Conservation (phyloP, 2,888 invertebrate genomes). For the Dinocampus coccinellae region DNA sequence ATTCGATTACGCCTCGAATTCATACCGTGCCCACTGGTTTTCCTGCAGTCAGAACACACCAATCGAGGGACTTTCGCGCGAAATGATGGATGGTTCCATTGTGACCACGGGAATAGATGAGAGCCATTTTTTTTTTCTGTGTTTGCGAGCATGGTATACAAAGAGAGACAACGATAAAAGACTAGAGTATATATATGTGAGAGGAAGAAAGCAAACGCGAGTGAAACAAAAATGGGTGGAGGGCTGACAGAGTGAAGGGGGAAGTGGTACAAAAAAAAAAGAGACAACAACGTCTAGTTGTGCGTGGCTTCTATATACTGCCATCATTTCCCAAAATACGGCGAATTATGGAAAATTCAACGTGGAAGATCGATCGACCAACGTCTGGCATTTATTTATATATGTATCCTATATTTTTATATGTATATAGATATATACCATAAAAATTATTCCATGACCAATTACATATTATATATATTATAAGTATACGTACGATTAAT, state of each 20-base stretch:
- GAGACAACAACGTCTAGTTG: neutral
- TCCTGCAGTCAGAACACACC: conserved; percentile 32
- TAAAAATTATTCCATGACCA: too few species aligned
- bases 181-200: neutral
- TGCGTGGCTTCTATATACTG: conserved; percentile 21
- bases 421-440: too few species aligned
- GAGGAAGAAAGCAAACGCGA: neutral
- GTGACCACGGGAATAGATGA: conserved; percentile 50
- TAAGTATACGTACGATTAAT: too few species aligned
- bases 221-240: neutral
- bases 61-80: conserved; percentile 54
- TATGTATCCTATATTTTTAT: neutral
- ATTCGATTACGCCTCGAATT: conserved; percentile 6
- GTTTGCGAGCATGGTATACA: neutral
- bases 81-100: conserved; percentile 70
- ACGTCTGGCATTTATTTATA: conserved; percentile 3
- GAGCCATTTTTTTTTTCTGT: conserved; percentile 23
- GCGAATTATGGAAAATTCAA: conserved; percentile 65
- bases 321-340: conserved; percentile 63
- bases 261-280: neutral
- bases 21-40: conserved; percentile 10
- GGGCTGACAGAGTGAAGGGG: neutral
- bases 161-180: neutral
- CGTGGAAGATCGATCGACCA: conserved; percentile 43
- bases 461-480: too few species aligned